Evolutionary conservation across 2,888 invertebrate species (phyloP).

Genomic region (Biston betularia): DNA sequence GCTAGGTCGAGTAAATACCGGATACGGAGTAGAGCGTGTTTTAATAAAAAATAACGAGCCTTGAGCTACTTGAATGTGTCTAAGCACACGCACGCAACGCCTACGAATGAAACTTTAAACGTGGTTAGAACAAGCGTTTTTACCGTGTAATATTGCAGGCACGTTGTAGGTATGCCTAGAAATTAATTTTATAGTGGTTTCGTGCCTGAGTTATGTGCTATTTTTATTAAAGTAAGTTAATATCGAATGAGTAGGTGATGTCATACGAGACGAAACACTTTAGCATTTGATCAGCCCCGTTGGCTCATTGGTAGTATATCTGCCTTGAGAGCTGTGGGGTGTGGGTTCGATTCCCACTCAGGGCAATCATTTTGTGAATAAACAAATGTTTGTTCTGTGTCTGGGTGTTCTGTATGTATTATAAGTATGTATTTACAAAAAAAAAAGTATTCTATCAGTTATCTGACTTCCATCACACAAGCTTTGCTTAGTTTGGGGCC

Average conservation of each 20-base stretch:
- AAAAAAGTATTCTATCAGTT: too few relatives aligned
- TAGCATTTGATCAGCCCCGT: too few relatives aligned
- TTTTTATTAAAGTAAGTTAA: not conserved
- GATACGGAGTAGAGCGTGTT: constrained; percentile 33
- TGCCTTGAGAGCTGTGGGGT: too few relatives aligned
- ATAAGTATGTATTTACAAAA: too few relatives aligned
- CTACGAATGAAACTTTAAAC: constrained; percentile 51
- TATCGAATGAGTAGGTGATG: too few relatives aligned
- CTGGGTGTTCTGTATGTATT: too few relatives aligned
- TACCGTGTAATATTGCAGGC: not conserved
- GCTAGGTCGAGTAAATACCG: constrained; percentile 36
- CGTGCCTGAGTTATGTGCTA: constrained; percentile 1
- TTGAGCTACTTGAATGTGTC: constrained; percentile 48
- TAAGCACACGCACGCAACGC: constrained; percentile 47
- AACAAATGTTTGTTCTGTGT: too few relatives aligned
- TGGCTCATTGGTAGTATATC: too few relatives aligned
- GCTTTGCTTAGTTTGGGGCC: too few relatives aligned
- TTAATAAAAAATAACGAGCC: constrained; percentile 49
- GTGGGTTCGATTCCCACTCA: too few relatives aligned
- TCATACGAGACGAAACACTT: not conserved
- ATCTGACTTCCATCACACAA: too few relatives aligned
- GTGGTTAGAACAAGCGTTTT: constrained; percentile 9
- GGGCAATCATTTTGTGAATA: too few relatives aligned
- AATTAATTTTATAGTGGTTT: constrained; percentile 7
- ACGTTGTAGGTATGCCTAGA: not conserved